A percentile compares a stretch with the other conserved stretches of the same genome.
These are phyloP conservation scores for Sebastes umbrosus DNA, from an alignment of 2,797 vertebrate genomes.

Conservation along the genomic window DNA sequence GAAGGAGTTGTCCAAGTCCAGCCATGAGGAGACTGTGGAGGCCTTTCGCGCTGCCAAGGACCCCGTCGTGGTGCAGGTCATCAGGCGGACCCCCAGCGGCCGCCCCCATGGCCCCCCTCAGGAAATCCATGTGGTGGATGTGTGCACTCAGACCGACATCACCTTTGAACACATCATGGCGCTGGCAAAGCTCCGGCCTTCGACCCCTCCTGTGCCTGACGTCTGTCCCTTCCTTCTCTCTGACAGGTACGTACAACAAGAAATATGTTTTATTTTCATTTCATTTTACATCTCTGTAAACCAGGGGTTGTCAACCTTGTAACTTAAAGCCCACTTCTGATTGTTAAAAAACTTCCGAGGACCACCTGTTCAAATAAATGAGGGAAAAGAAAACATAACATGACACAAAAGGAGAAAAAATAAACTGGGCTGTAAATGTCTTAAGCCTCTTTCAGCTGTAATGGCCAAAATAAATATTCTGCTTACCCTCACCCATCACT, in stretches of 20 bases:
- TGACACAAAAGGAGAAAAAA: neutral
- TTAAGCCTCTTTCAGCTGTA: too few relatives aligned
- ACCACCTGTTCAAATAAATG: neutral
- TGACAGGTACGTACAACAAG: conserved; percentile 86
- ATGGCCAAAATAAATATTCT: too few relatives aligned
- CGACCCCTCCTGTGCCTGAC: conserved; percentile 95
- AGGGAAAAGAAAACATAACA: neutral
- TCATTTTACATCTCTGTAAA: neutral
- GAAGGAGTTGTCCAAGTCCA: conserved; percentile 93
- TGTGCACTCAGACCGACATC: conserved; percentile 98
- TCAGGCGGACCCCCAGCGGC: conserved; percentile 87
- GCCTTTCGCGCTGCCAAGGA: conserved; percentile 92
- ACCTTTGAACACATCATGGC: conserved; percentile 98
- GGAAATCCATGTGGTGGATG: conserved; percentile 89
- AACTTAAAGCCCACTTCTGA: neutral
- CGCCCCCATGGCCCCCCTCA: conserved; percentile 83
- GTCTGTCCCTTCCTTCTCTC: conserved; percentile 96
- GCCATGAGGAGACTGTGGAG: conserved; percentile 94
- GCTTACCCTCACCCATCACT: neutral
- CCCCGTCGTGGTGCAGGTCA: conserved; percentile 95
- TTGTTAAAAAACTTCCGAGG: neutral
- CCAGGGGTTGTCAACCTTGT: neutral
- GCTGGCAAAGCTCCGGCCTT: conserved; percentile 91
- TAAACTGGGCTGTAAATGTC: neutral
- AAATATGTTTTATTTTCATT: neutral